A percentile compares a stretch with the other conserved stretches of the same genome.
Conservation (phyloP, 2,888 invertebrate species). For the Craniophora ligustri region DNA sequence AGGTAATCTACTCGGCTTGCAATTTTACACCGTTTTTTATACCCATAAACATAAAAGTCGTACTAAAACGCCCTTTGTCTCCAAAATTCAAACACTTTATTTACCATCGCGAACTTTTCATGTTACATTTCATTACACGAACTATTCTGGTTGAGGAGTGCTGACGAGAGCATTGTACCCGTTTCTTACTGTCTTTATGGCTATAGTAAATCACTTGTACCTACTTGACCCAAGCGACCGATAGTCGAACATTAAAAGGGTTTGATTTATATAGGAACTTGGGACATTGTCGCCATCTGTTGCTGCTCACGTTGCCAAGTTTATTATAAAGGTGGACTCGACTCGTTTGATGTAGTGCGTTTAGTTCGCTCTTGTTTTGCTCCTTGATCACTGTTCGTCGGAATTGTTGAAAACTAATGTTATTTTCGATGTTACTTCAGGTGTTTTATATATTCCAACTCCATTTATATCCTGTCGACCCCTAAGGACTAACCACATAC, state of each 20-base stretch:
- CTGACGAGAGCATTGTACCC: slow-evolving; percentile 80
- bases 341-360: slow-evolving; percentile 61
- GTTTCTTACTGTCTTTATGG: slow-evolving; percentile 81
- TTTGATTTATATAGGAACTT: slow-evolving; percentile 86
- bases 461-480: too few species aligned
- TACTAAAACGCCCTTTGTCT: slow-evolving; percentile 22
- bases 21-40: slow-evolving; percentile 5
- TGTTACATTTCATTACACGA: slow-evolving; percentile 70
- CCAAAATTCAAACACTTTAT: slow-evolving; percentile 35
- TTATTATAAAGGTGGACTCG: slow-evolving; percentile 79
- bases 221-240: slow-evolving; percentile 83
- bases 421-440: neutral
- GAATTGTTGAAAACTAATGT: slow-evolving; percentile 29
- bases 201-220: slow-evolving; percentile 82
- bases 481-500: too few species aligned
- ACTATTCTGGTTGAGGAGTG: slow-evolving; percentile 70
- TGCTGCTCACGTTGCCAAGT: slow-evolving; percentile 76
- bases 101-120: slow-evolving; percentile 51
- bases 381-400: slow-evolving; percentile 42
- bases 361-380: slow-evolving; percentile 46
- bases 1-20: neutral
- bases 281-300: slow-evolving; percentile 85
- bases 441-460: neutral
- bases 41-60: slow-evolving; percentile 24
- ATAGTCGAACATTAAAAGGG: slow-evolving; percentile 85